Evolutionary conservation across 2,797 vertebrate genomes (phyloP).

Genomic region (Mormyrops boulengeri): DNA sequence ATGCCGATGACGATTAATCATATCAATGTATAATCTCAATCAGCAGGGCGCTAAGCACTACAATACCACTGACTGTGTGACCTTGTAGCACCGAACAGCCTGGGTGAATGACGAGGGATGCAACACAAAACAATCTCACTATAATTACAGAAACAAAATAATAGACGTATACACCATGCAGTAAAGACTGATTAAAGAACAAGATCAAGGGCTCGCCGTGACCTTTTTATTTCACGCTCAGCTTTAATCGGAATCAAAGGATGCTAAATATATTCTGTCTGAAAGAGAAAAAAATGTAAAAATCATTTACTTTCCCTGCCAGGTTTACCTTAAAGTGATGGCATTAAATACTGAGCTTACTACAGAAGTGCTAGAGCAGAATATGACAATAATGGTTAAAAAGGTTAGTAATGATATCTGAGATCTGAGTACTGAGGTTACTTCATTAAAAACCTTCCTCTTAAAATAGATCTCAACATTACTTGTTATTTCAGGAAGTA

Average conservation of each 20-base stretch:
- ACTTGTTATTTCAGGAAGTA: constrained; percentile 4
- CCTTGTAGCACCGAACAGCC: too few relatives aligned
- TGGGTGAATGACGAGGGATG: background rate
- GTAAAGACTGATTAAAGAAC: background rate
- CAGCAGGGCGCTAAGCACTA: background rate
- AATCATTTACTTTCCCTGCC: background rate
- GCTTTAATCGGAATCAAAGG: background rate
- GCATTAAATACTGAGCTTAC: background rate
- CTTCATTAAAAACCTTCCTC: constrained; percentile 7
- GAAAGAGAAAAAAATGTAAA: background rate
- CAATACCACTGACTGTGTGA: background rate
- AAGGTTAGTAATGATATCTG: background rate
- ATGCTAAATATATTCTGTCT: background rate
- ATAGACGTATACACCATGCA: background rate
- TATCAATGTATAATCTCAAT: background rate
- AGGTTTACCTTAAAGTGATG: background rate
- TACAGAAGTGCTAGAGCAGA: background rate
- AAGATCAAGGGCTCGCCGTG: background rate
- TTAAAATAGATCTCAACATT: background rate
- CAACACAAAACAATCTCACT: background rate
- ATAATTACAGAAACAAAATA: background rate
- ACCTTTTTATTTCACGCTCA: background rate
- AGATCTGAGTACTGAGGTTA: background rate
- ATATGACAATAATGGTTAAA: background rate
- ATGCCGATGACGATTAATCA: background rate